Evolutionary conservation across 2,888 invertebrate species (phyloP).

Genomic region (Chromoteleia sp.): DNA sequence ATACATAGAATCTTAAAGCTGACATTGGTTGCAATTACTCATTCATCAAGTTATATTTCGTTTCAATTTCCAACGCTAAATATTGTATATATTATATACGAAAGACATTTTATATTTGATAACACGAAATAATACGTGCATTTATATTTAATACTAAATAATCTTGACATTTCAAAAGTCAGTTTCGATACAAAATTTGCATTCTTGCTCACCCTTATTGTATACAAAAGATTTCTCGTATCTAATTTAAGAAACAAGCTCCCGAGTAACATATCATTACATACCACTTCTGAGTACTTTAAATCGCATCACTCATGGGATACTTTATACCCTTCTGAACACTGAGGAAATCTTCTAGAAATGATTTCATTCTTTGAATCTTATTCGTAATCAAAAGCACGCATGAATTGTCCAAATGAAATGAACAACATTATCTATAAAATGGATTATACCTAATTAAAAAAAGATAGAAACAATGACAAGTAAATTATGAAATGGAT

Average conservation of each 20-base stretch:
- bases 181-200: slow-evolving; percentile 13
- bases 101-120: slow-evolving; percentile 1
- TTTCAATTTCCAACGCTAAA: neutral
- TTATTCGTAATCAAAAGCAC: no score
- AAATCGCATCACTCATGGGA: slow-evolving; percentile 1
- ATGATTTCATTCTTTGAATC: no score
- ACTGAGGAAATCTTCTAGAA: neutral
- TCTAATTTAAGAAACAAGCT: slow-evolving; percentile 54
- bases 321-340: neutral
- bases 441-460: no score
- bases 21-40: no score
- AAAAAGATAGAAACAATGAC: no score
- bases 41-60: neutral
- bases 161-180: slow-evolving; percentile 9
- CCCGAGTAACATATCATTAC: slow-evolving; percentile 13
- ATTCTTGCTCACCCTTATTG: slow-evolving; percentile 31
- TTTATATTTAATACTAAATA: slow-evolving; percentile 7
- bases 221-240: slow-evolving; percentile 49
- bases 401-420: no score
- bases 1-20: no score
- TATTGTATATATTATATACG: no score
- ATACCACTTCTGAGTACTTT: slow-evolving; percentile 27
- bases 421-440: no score
- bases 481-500: no score
- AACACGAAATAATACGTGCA: neutral